Evolutionary conservation across 1,140 invertebrate genomes (phyloP), one percentile per base, ranked within the genome.

Genomic region (Drosophila nigromelanica): DNA sequence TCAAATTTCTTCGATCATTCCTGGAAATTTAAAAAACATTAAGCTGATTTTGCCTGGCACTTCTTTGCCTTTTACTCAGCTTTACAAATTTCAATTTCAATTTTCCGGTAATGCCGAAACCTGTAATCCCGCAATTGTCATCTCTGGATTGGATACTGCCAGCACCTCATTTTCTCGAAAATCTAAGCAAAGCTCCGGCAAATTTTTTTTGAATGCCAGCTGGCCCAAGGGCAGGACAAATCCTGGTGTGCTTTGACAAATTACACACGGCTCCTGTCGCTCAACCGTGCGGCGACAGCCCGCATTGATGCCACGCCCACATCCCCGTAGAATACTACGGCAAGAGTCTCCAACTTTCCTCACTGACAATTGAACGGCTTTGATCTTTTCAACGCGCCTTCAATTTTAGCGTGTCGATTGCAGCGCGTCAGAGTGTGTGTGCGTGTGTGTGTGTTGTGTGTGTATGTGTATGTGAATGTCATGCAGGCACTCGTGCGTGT

Each of bases 301-400:
- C 59, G 54, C 54, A 64, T 72, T 43, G 37, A 50, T 39, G 24
- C 11, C 58, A 39, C 51, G 11, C 54, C 7, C 14, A 7, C 30
- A 14, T 6, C 5, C 27, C 27, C 27, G 27, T 27, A 27, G 27
- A 27, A 40, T 39, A 5, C 40, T 61, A 30, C 51, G 52, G 69
- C 47, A 42, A 59, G 40, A 60, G 68, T 63, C 82, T 76, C 43
- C 47, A 68, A 58, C 59, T 89, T 73, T 68, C 69, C 56, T 62
- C 73, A 74, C 66, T 89, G 83, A 77, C 83, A 89, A 89, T 89
- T 83, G 80, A 89, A 89, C 62, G 73, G 69, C 83, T 89, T 89
- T 89, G 83, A 89, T 89, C 83, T 89, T 89, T 83, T 83, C 79
- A 79, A 68, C 79, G 73, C 73, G 62, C 64, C 59, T 73, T 67